phyloP scores from a whole-genome alignment of 2,797 vertebrate genomes.

The Xenopus petersii region DNA sequence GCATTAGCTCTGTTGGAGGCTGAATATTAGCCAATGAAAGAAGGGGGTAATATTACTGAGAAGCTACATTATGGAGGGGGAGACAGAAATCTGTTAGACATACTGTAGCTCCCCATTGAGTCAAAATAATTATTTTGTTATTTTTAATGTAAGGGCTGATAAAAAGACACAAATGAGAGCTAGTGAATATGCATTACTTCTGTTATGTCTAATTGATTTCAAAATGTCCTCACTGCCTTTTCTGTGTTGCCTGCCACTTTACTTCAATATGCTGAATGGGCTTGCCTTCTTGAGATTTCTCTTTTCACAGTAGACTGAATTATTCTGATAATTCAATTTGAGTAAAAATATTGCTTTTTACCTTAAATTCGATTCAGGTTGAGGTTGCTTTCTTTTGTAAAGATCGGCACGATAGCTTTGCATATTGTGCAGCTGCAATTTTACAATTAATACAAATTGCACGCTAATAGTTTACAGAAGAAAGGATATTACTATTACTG shows the following conservation, averaged over 20 bases:
- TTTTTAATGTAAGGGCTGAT: too few species aligned
- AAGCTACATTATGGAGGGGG: too few species aligned
- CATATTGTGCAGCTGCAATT: background rate
- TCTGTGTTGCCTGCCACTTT: background rate
- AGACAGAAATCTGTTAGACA: too few species aligned
- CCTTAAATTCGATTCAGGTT: background rate
- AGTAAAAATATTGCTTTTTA: background rate
- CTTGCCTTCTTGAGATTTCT: background rate
- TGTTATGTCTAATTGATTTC: background rate
- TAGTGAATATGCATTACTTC: too few species aligned
- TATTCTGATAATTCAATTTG: background rate
- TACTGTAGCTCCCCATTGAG: too few species aligned
- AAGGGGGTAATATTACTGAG: too few species aligned
- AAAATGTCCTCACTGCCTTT: background rate
- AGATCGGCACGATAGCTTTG: background rate
- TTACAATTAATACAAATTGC: background rate
- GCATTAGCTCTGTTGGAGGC: too few species aligned
- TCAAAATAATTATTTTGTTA: too few species aligned
- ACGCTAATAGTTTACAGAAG: too few species aligned
- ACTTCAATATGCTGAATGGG: background rate
- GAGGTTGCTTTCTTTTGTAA: background rate
- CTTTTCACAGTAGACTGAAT: background rate
- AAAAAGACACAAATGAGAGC: too few species aligned
- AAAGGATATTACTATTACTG: too few species aligned
- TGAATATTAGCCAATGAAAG: too few species aligned